Percentiles rank a stretch among this genome's conserved stretches.
These are phyloP conservation scores for Limnephilus marmoratus DNA, from an alignment of 2,888 invertebrate genomes.

Conservation along the genomic window DNA sequence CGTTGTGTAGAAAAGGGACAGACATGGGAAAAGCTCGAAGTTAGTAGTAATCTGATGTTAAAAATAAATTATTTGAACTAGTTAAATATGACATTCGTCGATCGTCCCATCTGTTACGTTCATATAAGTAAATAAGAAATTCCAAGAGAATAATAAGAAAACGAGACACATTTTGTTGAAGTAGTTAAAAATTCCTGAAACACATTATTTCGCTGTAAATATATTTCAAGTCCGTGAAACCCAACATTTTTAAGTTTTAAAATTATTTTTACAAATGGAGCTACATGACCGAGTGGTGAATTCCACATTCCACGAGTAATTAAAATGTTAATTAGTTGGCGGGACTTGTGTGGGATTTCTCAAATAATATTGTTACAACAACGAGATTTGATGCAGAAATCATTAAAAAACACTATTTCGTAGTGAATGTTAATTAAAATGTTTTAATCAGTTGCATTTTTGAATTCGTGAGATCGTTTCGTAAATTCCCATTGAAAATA, in stretches of 20 bases:
- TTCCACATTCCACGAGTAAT: conserved; percentile 43
- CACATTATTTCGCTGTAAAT: neutral
- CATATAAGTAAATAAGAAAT: neutral
- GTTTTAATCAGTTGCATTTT: neutral
- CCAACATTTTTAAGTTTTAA: neutral
- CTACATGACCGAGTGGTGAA: conserved; percentile 9
- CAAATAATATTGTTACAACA: neutral
- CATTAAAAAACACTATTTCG: neutral
- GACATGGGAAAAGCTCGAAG: no score
- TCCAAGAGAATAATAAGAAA: neutral
- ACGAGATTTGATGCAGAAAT: neutral
- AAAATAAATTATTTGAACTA: no score
- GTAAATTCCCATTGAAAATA: neutral
- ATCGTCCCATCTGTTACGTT: no score
- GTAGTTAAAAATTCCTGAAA: neutral
- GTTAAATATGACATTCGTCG: no score
- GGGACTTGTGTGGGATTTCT: conserved; percentile 42
- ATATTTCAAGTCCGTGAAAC: neutral
- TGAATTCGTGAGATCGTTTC: neutral
- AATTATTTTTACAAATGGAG: conserved; percentile 22
- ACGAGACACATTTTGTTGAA: neutral
- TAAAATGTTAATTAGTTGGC: conserved; percentile 57
- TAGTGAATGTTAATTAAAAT: neutral
- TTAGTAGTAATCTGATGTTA: no score
- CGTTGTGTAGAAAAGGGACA: no score